phyloP scores from a whole-genome alignment of 1,140 invertebrate species.

The Nebria ingens region DNA sequence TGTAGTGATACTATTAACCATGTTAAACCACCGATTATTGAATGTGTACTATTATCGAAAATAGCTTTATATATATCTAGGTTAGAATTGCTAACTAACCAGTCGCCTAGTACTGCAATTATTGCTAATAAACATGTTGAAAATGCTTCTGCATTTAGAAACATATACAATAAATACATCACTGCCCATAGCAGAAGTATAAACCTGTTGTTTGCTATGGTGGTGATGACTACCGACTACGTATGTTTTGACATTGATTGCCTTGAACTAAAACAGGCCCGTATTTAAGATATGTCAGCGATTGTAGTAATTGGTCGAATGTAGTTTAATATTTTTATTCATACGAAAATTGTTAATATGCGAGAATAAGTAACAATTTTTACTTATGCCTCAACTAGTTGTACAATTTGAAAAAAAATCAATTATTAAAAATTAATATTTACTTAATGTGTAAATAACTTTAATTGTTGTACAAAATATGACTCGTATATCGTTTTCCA shows the following conservation, averaged over 20 bases:
- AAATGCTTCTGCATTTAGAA: not conserved
- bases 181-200: not conserved
- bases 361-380: not conserved
- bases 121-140: not conserved
- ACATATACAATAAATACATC: conserved; percentile 2
- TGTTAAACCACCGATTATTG: conserved; percentile 39
- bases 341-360: not conserved
- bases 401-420: too few species aligned
- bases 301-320: too few species aligned
- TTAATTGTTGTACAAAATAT: too few species aligned
- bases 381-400: not conserved
- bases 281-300: too few species aligned
- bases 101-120: not conserved
- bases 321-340: not conserved
- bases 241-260: too few species aligned
- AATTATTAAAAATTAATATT: too few species aligned
- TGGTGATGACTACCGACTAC: too few species aligned
- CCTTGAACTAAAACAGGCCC: too few species aligned
- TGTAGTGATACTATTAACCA: conserved; percentile 35
- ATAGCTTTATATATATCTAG: conserved; percentile 31
- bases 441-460: too few species aligned
- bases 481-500: too few species aligned
- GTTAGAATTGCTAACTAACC: not conserved
- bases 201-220: too few species aligned
- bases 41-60: conserved; percentile 46